Conservation (phyloP, 35 echinoderm and acorn worm species). For the Apostichopus parvimensis region DNA sequence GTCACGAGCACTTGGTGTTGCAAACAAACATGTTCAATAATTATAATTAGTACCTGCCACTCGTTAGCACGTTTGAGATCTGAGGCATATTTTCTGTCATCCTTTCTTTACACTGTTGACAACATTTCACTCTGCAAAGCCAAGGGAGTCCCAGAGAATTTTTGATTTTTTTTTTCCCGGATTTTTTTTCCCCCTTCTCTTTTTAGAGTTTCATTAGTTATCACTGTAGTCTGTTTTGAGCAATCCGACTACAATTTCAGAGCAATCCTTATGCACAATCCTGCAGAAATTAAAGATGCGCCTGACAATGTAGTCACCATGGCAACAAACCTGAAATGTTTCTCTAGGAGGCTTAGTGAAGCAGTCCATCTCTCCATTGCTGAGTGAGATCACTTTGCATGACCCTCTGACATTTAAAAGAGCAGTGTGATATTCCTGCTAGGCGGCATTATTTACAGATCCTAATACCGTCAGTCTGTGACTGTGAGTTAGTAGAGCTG, state of each 20-base stretch:
- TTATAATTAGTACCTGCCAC: too few species aligned
- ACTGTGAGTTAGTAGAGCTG: too few species aligned
- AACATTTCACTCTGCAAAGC: not conserved
- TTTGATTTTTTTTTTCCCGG: not conserved
- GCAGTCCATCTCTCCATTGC: not conserved
- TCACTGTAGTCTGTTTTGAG: not conserved
- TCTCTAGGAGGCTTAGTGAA: not conserved
- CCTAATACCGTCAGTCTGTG: too few species aligned
- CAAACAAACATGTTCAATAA: too few species aligned
- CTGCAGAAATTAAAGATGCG: not conserved
- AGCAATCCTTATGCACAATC: not conserved
- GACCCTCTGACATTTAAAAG: constrained; percentile 42
- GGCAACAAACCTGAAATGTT: constrained; percentile 20
- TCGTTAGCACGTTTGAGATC: too few species aligned
- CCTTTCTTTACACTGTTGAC: too few species aligned
- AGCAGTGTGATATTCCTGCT: constrained; percentile 20
- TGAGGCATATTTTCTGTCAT: too few species aligned
- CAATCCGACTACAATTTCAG: not conserved
- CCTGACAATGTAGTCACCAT: constrained; percentile 16
- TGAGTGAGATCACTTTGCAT: constrained; percentile 29
- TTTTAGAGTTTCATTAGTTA: not conserved
- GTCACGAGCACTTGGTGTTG: too few species aligned
- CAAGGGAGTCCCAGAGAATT: not conserved
- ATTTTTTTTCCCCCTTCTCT: not conserved
- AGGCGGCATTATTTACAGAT: constrained; percentile 27